These are phyloP conservation scores for Ifrita kowaldi DNA, from an alignment of 2,113 vertebrate genomes.

Conservation along the genomic window DNA sequence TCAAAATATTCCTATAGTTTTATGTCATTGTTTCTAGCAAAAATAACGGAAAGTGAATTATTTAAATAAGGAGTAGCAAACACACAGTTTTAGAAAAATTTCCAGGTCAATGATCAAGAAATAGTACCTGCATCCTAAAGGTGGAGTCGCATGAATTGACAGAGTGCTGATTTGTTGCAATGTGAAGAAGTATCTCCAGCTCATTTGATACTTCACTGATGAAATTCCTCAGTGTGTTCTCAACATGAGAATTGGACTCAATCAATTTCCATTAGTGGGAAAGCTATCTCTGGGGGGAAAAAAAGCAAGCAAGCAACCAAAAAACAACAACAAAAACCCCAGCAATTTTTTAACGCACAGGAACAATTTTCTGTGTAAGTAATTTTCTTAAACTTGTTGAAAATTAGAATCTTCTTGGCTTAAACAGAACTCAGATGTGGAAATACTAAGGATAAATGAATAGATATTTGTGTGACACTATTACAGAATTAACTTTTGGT, in stretches of 20 bases:
- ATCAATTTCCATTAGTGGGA: slow-evolving; percentile 2
- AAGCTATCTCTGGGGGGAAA: background rate
- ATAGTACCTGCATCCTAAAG: background rate
- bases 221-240: background rate
- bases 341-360: background rate
- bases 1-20: background rate
- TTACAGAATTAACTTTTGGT: background rate
- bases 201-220: background rate
- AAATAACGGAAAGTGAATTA: background rate
- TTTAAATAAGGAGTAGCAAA: background rate
- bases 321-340: background rate
- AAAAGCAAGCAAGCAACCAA: background rate
- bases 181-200: background rate
- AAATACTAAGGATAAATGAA: background rate
- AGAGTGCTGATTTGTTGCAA: background rate
- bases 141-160: background rate
- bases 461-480: background rate
- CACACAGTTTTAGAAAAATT: background rate
- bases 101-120: slow-evolving; percentile 4
- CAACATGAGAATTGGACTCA: background rate
- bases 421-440: background rate
- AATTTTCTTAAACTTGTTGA: background rate
- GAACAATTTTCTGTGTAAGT: background rate
- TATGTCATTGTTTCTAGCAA: background rate
- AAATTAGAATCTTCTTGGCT: background rate